Evolutionary conservation across 2,113 vertebrate species (phyloP).

Genomic region (Madoqua kirkii): DNA sequence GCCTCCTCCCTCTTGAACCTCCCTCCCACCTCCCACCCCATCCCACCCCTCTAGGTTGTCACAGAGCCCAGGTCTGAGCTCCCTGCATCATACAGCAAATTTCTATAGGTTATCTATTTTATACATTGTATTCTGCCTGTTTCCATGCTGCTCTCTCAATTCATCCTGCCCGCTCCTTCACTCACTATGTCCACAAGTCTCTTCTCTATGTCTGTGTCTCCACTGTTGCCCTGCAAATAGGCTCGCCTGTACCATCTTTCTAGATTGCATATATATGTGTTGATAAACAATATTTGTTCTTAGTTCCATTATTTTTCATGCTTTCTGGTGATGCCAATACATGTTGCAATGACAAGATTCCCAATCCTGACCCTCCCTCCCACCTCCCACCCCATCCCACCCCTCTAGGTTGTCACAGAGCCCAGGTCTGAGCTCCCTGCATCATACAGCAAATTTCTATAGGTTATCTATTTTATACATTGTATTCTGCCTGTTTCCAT

Average conservation of each 20-base stretch:
- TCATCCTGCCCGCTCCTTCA: neutral
- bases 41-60: neutral
- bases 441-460: neutral
- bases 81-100: neutral
- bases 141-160: neutral
- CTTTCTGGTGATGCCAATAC: neutral
- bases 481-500: neutral
- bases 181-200: neutral
- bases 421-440: neutral
- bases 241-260: neutral
- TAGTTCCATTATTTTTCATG: neutral
- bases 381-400: neutral
- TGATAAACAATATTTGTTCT: neutral
- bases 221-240: neutral
- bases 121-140: neutral
- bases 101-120: neutral
- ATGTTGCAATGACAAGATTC: too few relatives aligned
- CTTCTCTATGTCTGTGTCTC: neutral
- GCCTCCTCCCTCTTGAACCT: neutral
- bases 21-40: neutral
- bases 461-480: neutral
- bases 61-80: neutral
- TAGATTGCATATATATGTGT: neutral
- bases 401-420: neutral
- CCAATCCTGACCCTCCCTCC: neutral